Evolutionary conservation across 2,113 vertebrate genomes (phyloP).

Genomic region (Sinocyclocheilus anshuiensis): DNA sequence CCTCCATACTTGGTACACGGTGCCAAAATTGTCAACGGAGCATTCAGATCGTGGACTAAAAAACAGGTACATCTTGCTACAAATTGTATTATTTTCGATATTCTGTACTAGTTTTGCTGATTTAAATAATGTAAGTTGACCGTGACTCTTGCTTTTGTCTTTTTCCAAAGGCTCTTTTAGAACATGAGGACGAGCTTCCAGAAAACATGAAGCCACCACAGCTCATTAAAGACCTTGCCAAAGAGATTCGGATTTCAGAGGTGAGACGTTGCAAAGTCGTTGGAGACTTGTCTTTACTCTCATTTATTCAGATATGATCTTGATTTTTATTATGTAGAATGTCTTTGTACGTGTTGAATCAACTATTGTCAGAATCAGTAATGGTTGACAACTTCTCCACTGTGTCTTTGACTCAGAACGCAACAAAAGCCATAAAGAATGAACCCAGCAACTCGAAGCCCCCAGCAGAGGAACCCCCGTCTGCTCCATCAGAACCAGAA

Average conservation of each 20-base stretch:
- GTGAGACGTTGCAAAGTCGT: slow-evolving; percentile 69
- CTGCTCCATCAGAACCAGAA: slow-evolving; percentile 81
- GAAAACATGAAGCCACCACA: slow-evolving; percentile 98
- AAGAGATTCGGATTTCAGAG: slow-evolving; percentile 97
- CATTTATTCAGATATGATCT: slow-evolving; percentile 3
- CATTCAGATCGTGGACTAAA: slow-evolving; percentile 97
- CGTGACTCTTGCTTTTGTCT: background rate
- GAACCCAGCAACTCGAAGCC: slow-evolving; percentile 80
- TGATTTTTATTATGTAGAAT: background rate
- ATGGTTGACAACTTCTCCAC: background rate
- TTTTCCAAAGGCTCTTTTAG: slow-evolving; percentile 85
- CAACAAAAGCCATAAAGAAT: slow-evolving; percentile 87
- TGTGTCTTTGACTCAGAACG: slow-evolving; percentile 75
- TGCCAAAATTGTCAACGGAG: slow-evolving; percentile 98
- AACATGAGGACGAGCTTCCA: slow-evolving; percentile 97
- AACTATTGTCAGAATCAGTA: background rate
- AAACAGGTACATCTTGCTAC: slow-evolving; percentile 83
- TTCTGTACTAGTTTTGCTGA: background rate
- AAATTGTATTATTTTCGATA: background rate
- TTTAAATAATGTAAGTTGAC: background rate
- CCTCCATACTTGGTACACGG: slow-evolving; percentile 90
- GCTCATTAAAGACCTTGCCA: slow-evolving; percentile 98
- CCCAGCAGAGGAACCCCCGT: slow-evolving; percentile 79
- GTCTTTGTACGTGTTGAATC: background rate
- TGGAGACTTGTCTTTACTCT: slow-evolving; percentile 1